These are phyloP conservation scores for Dipodomys merriami DNA, from an alignment of 2,113 vertebrate species.

Conservation along the genomic window DNA sequence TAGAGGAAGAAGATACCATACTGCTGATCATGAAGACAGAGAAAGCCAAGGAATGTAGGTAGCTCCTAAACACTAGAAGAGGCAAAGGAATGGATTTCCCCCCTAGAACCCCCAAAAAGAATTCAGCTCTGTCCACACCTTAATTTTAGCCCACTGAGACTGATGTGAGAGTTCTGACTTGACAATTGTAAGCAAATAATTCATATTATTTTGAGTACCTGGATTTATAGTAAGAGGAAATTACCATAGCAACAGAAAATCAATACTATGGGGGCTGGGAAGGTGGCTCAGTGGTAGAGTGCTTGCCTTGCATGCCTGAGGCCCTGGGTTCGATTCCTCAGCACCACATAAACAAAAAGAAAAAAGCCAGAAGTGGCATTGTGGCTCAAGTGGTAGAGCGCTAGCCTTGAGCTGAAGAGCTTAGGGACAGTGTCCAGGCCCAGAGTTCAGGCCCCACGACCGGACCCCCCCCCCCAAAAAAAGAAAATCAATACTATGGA, in stretches of 20 bases:
- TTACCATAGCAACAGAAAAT: background rate
- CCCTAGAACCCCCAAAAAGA: background rate
- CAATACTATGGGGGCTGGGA: background rate
- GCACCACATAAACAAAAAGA: too few relatives aligned
- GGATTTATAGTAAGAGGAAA: background rate
- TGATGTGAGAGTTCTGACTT: background rate
- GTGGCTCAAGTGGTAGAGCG: too few relatives aligned
- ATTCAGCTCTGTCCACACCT: background rate
- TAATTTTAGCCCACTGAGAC: background rate
- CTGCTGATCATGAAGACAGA: background rate
- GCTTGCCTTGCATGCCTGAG: too few relatives aligned
- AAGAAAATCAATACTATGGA: background rate
- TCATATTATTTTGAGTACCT: background rate
- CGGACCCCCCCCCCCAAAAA: background rate
- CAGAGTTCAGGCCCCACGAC: too few relatives aligned
- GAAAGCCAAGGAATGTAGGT: background rate
- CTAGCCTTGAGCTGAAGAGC: too few relatives aligned
- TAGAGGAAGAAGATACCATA: background rate
- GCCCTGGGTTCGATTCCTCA: too few relatives aligned
- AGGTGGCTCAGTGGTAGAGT: too few relatives aligned
- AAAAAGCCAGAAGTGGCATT: too few relatives aligned
- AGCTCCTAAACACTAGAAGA: conserved; percentile 18
- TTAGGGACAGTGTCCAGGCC: too few relatives aligned
- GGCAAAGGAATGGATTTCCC: background rate
- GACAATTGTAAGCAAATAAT: background rate